Evolutionary conservation across 2,797 vertebrate genomes (phyloP), one percentile per base, ranked within the genome.

Genomic region (Botia almorhae): DNA sequence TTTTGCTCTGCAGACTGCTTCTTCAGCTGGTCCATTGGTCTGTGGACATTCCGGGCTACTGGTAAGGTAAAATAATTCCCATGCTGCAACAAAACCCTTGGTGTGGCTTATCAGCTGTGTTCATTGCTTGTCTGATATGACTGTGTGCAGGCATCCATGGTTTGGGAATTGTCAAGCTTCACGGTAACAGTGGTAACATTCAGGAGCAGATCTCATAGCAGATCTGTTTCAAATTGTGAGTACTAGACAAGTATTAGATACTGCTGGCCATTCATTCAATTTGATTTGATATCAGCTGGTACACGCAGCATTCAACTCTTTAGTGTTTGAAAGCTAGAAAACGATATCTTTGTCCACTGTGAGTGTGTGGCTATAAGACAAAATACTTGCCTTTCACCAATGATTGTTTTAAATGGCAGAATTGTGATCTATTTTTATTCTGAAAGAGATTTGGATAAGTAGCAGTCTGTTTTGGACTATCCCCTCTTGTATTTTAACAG

Each of bases 51-150:
- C 7, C 11, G 6, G 12, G 46, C n/a, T 75, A 19, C 56, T 36
- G 58, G 12, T 33, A 65, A 53, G n/a, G 3, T 39, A 65, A 76
- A 67, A 33, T 1, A 55, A 77, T 69, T 58, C 51, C 16, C 33
- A 58, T 58, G 11, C 10, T 46, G 64, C 36, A 69, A n/a, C 5
- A 68, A 48, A 68, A 58, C 48, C 39, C 16, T 60, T 69, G 39
- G 64, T 77, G 11, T 77, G 51, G 53, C 64, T 56, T 69, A 77
- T 69, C 64, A 67, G 63, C 50, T 69, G 53, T 60, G 21, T 48
- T 58, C 21, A 33, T 58, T 4, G 55, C 33, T 60, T 68, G 21
- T 69, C 64, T 46, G 19, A 65, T 39, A 55, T 16, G 19, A 67
- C 16, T 6, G 73, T 51, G 43, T 51, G 23, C 36, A 51, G 21